Evolutionary conservation across 2,888 invertebrate species (phyloP).

Genomic region (Nomada flava): DNA sequence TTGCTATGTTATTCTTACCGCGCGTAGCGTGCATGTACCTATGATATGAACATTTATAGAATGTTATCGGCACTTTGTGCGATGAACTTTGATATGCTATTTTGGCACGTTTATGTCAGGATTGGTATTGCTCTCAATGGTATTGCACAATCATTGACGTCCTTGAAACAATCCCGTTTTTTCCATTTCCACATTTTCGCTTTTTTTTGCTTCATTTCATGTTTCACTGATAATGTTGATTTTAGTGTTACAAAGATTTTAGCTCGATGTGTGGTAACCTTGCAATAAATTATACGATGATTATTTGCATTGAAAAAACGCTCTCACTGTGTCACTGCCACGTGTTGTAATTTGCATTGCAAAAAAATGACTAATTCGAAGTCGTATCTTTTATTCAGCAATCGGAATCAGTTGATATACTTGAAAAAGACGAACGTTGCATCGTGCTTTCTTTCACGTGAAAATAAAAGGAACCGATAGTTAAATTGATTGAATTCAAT

Average conservation of each 20-base stretch:
- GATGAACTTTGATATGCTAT: not conserved
- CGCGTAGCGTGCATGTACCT: not conserved
- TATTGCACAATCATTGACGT: constrained; percentile 3
- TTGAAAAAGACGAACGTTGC: not conserved
- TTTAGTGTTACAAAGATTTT: not conserved
- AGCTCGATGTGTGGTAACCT: not conserved
- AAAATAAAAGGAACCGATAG: too few relatives aligned
- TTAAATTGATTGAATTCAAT: too few relatives aligned
- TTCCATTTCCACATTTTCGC: not conserved
- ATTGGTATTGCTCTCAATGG: not conserved
- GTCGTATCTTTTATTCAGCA: too few relatives aligned
- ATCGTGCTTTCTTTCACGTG: not conserved
- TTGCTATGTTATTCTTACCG: not conserved
- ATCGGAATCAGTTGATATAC: not conserved
- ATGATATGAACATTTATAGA: not conserved
- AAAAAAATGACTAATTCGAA: too few relatives aligned
- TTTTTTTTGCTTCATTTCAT: not conserved
- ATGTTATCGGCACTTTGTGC: not conserved
- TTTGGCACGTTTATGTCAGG: not conserved
- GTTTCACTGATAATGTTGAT: not conserved
- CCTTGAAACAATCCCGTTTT: constrained; percentile 10
- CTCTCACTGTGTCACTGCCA: not conserved
- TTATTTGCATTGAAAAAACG: constrained; percentile 4
- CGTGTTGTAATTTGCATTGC: too few relatives aligned
- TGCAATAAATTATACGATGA: not conserved